Base-by-base conservation (phyloP, 2,113 vertebrate species). In the Burhinus oedicnemus region DNA sequence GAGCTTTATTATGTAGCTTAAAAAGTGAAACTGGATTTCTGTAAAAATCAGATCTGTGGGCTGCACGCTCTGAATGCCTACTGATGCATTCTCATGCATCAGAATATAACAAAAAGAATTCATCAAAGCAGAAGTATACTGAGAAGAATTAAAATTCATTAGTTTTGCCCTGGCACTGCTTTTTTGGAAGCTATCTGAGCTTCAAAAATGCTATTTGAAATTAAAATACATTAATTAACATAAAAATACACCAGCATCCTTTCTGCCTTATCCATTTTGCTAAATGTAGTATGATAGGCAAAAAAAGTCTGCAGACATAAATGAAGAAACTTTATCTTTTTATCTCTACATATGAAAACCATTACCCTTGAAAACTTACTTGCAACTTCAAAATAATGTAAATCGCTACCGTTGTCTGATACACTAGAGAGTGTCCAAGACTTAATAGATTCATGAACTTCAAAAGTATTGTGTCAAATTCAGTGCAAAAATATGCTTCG, bases 171-270 rank as follows among this genome's bases (percentile, higher is more conserved):
- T 83, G 66, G 78, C 25, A 93, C 57, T 42, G 71, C 54, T 94
- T 90, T 87, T 96, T 44, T 75, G 49, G 83, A 97, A 86, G 49
- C 47, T 89, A 61, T 89, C 61, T 87, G 78, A 76, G 82, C 83
- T 92, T 88, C 71, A 95, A 78, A 97, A 95, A 87, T 58, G 38
- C 22, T 85, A 87, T 95, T 95, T 95, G 87, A 93, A 97, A 95
- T 96, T 92, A 94, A 96, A 97, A 97, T 93, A 65, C 2, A 12
- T 61, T 95, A 89, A 97, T 96, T 96, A 95, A 45, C 86, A 97
- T 95, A 95, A 97, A 97, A 97, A 95, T 83, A 87, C 42, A 80
- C 49, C 52, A 71, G 57, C 45, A 89, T 94, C 19, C 22, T 89
- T 87, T 90, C 34, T 75, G 76, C 66, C 45, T 80, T 90, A 93